Percentiles rank a stretch among this genome's conserved stretches.
These are phyloP conservation scores for Dicyrtomina minuta DNA, from an alignment of 2,888 invertebrate genomes.

Conservation along the genomic window DNA sequence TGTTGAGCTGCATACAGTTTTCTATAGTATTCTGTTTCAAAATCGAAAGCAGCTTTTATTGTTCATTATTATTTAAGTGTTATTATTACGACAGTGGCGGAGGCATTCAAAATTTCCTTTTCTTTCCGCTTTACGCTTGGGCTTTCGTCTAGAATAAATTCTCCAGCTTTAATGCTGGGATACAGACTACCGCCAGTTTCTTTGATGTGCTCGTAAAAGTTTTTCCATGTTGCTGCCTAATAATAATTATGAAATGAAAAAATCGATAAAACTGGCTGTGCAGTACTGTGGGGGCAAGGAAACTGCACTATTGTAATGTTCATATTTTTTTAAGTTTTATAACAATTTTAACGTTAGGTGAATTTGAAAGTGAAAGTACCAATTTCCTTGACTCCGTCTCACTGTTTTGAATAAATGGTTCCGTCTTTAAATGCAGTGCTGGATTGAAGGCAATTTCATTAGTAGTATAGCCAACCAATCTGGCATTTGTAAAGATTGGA, in stretches of 20 bases:
- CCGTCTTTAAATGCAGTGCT: not conserved
- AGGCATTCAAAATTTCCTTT: not conserved
- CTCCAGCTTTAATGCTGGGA: not conserved
- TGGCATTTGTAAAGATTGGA: not conserved
- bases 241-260: too few species aligned
- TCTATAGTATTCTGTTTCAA: too few species aligned
- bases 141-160: not conserved
- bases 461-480: not conserved
- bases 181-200: not conserved
- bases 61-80: too few species aligned
- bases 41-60: not conserved
- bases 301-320: not conserved
- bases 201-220: not conserved
- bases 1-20: too few species aligned
- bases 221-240: not conserved
- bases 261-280: too few species aligned
- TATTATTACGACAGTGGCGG: too few species aligned
- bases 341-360: too few species aligned
- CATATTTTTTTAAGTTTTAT: not conserved
- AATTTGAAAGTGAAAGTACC: too few species aligned
- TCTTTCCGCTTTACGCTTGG: not conserved
- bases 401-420: too few species aligned
- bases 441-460: constrained; percentile 7
- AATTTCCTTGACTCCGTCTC: too few species aligned
- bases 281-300: too few species aligned